Percentiles rank a stretch among this genome's conserved stretches.
These are phyloP conservation scores for Drosophila incognita DNA, from an alignment of 2,888 invertebrate species.

Conservation along the genomic window DNA sequence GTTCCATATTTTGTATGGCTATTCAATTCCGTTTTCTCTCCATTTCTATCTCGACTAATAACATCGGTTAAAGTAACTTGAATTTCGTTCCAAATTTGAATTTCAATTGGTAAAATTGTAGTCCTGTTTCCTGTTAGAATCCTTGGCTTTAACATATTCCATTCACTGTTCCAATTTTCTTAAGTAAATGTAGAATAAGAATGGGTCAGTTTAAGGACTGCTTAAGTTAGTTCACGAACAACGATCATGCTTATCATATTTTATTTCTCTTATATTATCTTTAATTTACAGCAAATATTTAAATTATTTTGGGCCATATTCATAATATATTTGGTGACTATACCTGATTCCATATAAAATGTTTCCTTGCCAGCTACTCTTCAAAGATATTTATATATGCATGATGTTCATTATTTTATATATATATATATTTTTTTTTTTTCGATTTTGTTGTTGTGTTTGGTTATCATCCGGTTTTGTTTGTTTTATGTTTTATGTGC, in stretches of 20 bases:
- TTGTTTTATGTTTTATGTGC: slow-evolving; percentile 39
- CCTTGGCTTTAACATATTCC: neutral
- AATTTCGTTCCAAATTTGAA: neutral
- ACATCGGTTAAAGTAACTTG: neutral
- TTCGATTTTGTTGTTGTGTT: neutral
- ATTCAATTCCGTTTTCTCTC: neutral
- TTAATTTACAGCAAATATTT: neutral
- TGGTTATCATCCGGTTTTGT: slow-evolving; percentile 1
- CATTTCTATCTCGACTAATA: neutral
- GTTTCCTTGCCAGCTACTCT: neutral
- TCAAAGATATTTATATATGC: neutral
- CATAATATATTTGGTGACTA: neutral
- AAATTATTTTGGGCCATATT: neutral
- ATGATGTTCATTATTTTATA: neutral
- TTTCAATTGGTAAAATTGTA: neutral
- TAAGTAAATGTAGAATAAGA: neutral
- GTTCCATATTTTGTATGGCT: neutral
- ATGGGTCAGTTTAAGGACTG: neutral
- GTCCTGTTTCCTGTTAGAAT: neutral
- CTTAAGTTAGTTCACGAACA: neutral
- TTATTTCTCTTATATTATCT: neutral
- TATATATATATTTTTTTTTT: neutral
- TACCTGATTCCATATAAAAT: neutral
- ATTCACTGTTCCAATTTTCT: neutral
- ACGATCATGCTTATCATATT: neutral